Conservation (phyloP, 2,888 invertebrate species). For the Melinopterus prodromus region DNA sequence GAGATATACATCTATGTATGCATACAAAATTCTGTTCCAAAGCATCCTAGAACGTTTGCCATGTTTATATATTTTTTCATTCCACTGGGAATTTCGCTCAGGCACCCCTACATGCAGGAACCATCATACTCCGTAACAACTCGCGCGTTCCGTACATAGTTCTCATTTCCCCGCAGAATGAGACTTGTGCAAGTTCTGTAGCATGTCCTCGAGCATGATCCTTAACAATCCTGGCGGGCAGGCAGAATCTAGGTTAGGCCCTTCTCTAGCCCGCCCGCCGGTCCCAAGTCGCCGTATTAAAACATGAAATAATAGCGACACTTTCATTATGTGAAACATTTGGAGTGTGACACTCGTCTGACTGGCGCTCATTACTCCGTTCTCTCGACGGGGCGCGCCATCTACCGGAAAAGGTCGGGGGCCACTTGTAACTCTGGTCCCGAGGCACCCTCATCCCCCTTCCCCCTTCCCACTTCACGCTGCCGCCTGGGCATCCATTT, state of each 20-base stretch:
- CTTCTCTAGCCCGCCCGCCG: neutral
- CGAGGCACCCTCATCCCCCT: slow-evolving; percentile 17
- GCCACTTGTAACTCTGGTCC: slow-evolving; percentile 22
- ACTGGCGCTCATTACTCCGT: slow-evolving; percentile 19
- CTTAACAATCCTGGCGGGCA: slow-evolving; percentile 18
- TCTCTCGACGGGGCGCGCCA: slow-evolving; percentile 16
- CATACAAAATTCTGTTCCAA: neutral
- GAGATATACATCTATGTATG: too few relatives aligned
- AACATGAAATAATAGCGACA: slow-evolving; percentile 27
- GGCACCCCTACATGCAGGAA: neutral
- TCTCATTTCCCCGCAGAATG: slow-evolving; percentile 19
- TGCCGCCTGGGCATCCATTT: slow-evolving; percentile 18
- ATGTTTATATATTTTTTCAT: neutral
- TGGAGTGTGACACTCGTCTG: slow-evolving; percentile 25
- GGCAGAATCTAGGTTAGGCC: neutral
- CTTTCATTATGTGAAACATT: slow-evolving; percentile 25
- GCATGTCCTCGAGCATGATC: slow-evolving; percentile 17
- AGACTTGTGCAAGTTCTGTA: slow-evolving; percentile 15
- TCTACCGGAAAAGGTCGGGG: slow-evolving; percentile 21
- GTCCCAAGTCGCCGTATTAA: slow-evolving; percentile 6
- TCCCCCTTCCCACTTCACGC: neutral
- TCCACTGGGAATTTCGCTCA: slow-evolving; percentile 15
- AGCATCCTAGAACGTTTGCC: neutral
- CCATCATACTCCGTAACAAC: slow-evolving; percentile 8
- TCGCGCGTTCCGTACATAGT: slow-evolving; percentile 17